Conservation (phyloP, 2,888 invertebrate genomes). For the Troilus luridus region DNA sequence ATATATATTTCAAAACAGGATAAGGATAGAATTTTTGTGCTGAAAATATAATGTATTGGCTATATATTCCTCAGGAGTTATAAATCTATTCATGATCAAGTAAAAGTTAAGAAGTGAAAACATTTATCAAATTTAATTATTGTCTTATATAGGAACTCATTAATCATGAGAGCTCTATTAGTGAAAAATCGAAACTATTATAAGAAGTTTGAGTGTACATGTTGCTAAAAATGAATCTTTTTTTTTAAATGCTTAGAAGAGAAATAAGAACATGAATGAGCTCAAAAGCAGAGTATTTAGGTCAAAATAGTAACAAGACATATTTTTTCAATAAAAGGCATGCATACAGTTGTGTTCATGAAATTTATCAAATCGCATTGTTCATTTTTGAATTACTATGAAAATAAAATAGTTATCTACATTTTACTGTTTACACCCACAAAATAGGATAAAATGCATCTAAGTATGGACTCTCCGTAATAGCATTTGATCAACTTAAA, state of each 20-base stretch:
- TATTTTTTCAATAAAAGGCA: neutral
- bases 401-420: neutral
- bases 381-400: neutral
- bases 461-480: no score
- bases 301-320: neutral
- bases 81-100: neutral
- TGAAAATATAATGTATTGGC: neutral
- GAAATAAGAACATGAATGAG: neutral
- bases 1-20: neutral
- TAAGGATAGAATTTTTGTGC: neutral
- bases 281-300: neutral
- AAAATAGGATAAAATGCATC: no score
- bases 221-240: neutral
- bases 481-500: no score
- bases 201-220: neutral
- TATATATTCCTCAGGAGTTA: neutral
- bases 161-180: neutral
- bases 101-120: neutral
- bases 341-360: neutral
- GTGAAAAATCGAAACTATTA: neutral
- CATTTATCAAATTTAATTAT: neutral
- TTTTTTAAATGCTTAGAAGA: neutral
- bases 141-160: slow-evolving; percentile 12
- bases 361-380: neutral
- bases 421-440: neutral